Evolutionary conservation across 2,888 invertebrate genomes (phyloP).

Genomic region (Anthrax anthrax): DNA sequence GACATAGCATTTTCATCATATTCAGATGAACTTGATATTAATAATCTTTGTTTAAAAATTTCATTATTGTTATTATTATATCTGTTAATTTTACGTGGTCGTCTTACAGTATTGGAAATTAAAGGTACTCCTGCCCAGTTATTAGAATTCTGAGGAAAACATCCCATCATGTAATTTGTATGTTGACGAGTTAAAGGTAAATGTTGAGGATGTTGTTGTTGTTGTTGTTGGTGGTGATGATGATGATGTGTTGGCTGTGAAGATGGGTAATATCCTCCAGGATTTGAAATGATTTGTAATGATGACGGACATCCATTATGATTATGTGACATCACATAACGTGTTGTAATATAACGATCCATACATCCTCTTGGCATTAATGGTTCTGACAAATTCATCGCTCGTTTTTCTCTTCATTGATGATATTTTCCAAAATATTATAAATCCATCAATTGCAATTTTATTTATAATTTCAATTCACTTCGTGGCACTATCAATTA

Average conservation of each 20-base stretch:
- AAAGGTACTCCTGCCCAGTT: slow-evolving; percentile 71
- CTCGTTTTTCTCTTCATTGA: background rate
- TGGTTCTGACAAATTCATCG: slow-evolving; percentile 3
- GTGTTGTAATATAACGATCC: slow-evolving; percentile 7
- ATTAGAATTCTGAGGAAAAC: slow-evolving; percentile 26
- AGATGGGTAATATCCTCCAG: background rate
- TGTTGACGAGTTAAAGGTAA: slow-evolving; percentile 1
- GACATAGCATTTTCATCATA: slow-evolving; percentile 37
- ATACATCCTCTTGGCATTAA: slow-evolving; percentile 4
- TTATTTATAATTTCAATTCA: too few relatives aligned
- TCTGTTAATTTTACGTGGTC: slow-evolving; percentile 20
- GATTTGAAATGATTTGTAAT: background rate
- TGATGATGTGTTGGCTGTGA: slow-evolving; percentile 12
- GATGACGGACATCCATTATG: background rate
- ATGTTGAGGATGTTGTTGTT: slow-evolving; percentile 14
- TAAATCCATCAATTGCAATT: too few relatives aligned
- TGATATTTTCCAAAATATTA: background rate
- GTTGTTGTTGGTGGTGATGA: slow-evolving; percentile 10
- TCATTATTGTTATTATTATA: background rate
- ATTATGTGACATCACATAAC: slow-evolving; percentile 6
- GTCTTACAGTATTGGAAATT: slow-evolving; percentile 57
- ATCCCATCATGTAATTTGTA: slow-evolving; percentile 10
- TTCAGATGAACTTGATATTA: slow-evolving; percentile 10
- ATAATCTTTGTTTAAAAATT: slow-evolving; percentile 4
- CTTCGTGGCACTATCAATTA: too few relatives aligned